Evolutionary conservation across 2,113 vertebrate genomes (phyloP), one percentile per base, ranked within the genome.

Genomic region (Australoheros scitulus): DNA sequence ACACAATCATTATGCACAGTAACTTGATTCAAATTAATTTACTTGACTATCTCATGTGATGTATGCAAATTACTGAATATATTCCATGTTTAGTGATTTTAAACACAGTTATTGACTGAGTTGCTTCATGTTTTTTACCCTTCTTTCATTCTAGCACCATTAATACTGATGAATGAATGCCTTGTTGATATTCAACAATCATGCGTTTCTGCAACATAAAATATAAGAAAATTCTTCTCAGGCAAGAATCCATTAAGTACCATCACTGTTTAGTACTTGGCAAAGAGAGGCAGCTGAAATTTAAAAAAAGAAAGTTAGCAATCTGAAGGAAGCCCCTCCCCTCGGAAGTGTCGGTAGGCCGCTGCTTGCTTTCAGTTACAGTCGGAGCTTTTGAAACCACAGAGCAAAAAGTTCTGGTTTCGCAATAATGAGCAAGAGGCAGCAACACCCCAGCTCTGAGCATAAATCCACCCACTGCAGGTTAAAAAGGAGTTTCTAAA

Each of bases 1-100:
- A 29, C 43, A 4, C 0, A 1, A 29, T 50, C 0, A 70, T 50
- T 70, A 29, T 26, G 17, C 3, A 1, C 43, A 52, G 65, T 0
- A 13, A 50, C 6, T 47, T 47, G 43, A 17, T 15, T 17, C 15
- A 7, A 50, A 50, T 50, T 15, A 18, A 18, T 50, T 50, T 50
- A 50, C 15, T 7, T 50, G 5, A 70, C 6, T 0, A 29, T 70
- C 24, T 29, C 7, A 10, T 20, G 43, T 13, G 43, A 32, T 70
- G 24, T 3, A 0, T 0, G 0, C 5, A 52, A 50, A 70, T 18
- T 1, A 29, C 47, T 9, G 3, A 29, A 18, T 18, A 22, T 47
- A 29, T 68, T 47, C 11, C 3, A 14, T 0, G 22, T 29, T 50
- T 29, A 50, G n/a, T n/a, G n/a, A n/a, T n/a, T n/a, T n/a, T n/a